Conservation (phyloP, 2,888 invertebrate species). For the Oegoconia quadripuncta region DNA sequence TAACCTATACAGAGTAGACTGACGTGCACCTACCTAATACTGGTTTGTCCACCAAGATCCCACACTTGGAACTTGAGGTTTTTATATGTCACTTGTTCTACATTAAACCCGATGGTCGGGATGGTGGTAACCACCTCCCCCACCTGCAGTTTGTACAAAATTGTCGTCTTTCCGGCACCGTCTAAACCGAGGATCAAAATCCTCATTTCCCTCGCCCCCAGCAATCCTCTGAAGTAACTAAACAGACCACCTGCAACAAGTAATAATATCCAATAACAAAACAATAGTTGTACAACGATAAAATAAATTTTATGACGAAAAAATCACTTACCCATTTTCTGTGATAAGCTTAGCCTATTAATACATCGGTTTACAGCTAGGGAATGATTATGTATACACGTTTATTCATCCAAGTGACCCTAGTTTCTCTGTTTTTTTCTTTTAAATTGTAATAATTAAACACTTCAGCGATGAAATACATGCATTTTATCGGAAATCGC, state of each 20-base stretch:
- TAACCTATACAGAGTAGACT: constrained; percentile 18
- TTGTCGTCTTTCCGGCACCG: constrained; percentile 99
- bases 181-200: constrained; percentile 98
- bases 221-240: constrained; percentile 96
- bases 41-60: constrained; percentile 99
- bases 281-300: constrained; percentile 18
- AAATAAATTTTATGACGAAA: constrained; percentile 31
- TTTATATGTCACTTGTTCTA: constrained; percentile 99
- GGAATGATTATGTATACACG: constrained; percentile 42
- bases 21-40: constrained; percentile 87
- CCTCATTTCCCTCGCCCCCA: constrained; percentile 98
- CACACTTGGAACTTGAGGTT: constrained; percentile 99
- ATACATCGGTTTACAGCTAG: constrained; percentile 57
- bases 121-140: constrained; percentile 99
- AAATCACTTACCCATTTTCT: constrained; percentile 64
- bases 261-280: constrained; percentile 16
- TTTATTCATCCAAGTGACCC: constrained; percentile 33
- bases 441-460: constrained; percentile 29
- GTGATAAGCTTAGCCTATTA: constrained; percentile 56
- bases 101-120: constrained; percentile 99
- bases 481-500: constrained; percentile 48
- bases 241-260: constrained; percentile 91
- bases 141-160: constrained; percentile 97
- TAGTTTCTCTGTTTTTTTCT: constrained; percentile 27
- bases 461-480: constrained; percentile 38